Evolutionary conservation across 2,888 invertebrate genomes (phyloP).

Genomic region (Aplocera efformata): DNA sequence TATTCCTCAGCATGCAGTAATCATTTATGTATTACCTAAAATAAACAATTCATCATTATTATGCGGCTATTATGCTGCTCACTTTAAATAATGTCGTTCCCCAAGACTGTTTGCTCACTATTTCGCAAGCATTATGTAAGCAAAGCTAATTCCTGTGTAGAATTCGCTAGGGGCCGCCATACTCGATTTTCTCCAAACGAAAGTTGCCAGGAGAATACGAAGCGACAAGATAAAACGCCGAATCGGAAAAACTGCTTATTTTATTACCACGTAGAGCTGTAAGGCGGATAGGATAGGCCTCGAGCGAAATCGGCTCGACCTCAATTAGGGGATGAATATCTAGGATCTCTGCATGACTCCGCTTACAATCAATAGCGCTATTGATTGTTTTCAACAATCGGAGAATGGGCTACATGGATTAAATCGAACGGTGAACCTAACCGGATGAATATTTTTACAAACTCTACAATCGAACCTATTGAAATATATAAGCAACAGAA

Average conservation of each 20-base stretch:
- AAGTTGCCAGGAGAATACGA: conserved; percentile 61
- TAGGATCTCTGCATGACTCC: conserved; percentile 4
- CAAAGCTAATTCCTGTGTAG: conserved; percentile 47
- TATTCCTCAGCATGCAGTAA: too few species aligned
- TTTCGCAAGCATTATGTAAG: conserved; percentile 29
- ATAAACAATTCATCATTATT: too few species aligned
- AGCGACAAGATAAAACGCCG: conserved; percentile 69
- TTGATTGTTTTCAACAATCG: background rate
- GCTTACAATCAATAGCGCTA: conserved; percentile 1
- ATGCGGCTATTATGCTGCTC: background rate
- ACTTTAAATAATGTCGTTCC: conserved; percentile 10
- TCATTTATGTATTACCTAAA: too few species aligned
- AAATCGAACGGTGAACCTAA: conserved; percentile 12
- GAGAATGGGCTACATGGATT: background rate
- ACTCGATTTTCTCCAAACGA: conserved; percentile 57
- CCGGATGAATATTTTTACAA: conserved; percentile 17
- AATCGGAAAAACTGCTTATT: conserved; percentile 78
- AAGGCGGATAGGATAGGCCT: conserved; percentile 58
- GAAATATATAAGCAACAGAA: conserved; percentile 15
- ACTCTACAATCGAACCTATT: conserved; percentile 10
- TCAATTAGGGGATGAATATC: conserved; percentile 47
- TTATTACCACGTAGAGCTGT: conserved; percentile 62
- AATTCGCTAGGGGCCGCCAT: conserved; percentile 49
- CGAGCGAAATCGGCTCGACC: conserved; percentile 50
- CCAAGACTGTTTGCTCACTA: conserved; percentile 13